Percentiles rank a stretch among this genome's conserved stretches.
Evolutionary conservation across 2,797 vertebrate genomes (phyloP).

Genomic region (Euphonia xanthogaster): DNA sequence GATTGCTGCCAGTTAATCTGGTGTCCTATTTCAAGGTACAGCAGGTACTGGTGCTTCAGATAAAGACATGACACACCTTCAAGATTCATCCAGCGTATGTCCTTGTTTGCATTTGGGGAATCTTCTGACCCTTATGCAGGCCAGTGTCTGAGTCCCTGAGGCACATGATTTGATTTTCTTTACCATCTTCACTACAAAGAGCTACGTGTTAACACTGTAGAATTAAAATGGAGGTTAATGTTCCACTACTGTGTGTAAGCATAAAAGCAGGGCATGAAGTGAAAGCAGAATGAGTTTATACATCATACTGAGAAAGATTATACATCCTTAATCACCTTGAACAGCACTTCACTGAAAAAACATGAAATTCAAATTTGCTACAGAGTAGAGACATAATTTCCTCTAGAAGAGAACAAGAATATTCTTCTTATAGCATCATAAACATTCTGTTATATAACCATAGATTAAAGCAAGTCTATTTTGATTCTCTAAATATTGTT

Average conservation of each 20-base stretch:
- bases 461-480: not conserved
- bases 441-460: not conserved
- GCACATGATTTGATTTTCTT: constrained; percentile 24
- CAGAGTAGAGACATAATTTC: not conserved
- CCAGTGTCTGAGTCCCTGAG: not conserved
- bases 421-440: not conserved
- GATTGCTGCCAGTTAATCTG: not conserved
- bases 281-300: constrained; percentile 37
- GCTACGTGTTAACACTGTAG: not conserved
- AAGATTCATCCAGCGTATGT: not conserved
- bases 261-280: not conserved
- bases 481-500: not conserved
- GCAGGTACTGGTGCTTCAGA: not conserved
- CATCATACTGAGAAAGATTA: not conserved
- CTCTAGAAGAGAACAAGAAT: not conserved
- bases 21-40: not conserved
- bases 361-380: constrained; percentile 40
- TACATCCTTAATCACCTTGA: constrained; percentile 36
- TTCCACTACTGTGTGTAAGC: not conserved
- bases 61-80: not conserved
- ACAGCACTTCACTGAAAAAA: not conserved
- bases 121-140: not conserved
- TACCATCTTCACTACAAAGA: not conserved
- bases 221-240: constrained; percentile 39
- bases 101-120: not conserved